Evolutionary conservation across 2,888 invertebrate species (phyloP).

Genomic region (Ptychoptera albimana): DNA sequence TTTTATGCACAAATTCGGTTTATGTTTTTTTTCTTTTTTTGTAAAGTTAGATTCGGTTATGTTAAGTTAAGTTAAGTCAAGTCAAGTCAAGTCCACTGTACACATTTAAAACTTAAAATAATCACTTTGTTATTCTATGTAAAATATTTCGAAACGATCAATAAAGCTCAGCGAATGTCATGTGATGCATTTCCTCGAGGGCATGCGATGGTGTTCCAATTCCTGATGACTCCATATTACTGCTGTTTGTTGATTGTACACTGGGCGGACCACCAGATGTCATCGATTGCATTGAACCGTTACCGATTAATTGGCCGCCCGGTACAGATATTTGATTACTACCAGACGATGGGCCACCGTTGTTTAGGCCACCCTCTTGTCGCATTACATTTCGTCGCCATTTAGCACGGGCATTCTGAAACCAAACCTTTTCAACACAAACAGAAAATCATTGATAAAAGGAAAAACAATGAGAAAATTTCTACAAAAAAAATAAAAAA

Average conservation of each 20-base stretch:
- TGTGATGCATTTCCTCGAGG: conserved; percentile 14
- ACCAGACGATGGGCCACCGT: not conserved
- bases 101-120: too few relatives aligned
- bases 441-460: not conserved
- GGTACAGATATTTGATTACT: not conserved
- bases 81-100: too few relatives aligned
- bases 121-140: too few relatives aligned
- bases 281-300: not conserved
- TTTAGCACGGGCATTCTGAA: conserved; percentile 92
- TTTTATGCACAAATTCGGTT: too few relatives aligned
- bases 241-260: conserved; percentile 11
- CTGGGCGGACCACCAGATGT: conserved; percentile 10
- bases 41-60: too few relatives aligned
- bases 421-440: conserved; percentile 72
- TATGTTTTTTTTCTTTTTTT: too few relatives aligned
- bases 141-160: too few relatives aligned
- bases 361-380: conserved; percentile 36
- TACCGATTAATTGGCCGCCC: not conserved
- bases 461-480: too few relatives aligned
- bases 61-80: too few relatives aligned
- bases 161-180: conserved; percentile 14
- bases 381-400: conserved; percentile 80
- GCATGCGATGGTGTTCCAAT: conserved; percentile 13
- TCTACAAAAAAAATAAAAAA: too few relatives aligned
- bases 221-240: conserved; percentile 7